Evolutionary conservation across 2,888 invertebrate genomes (phyloP), one percentile per base, ranked within the genome.

Genomic region (Clistopyga incitator): DNA sequence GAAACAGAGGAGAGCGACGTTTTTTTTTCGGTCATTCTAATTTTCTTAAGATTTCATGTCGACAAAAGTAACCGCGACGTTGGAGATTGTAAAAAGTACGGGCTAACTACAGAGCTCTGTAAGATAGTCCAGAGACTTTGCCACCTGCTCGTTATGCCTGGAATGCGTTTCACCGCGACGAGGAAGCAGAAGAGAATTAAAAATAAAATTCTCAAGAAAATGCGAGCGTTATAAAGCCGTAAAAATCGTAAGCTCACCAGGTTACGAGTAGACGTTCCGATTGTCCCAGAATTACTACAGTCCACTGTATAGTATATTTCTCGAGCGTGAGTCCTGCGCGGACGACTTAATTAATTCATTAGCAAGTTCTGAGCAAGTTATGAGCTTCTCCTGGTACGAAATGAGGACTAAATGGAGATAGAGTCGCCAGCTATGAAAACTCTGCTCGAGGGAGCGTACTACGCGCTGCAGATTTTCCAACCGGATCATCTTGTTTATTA

Each of bases 301-400:
- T n/a, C 1, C 42, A n/a, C 38, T n/a, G 18, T 61, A 34, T 8
- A 61, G 29, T 47, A 29, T 34, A 47, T n/a, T 47, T 8, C 20
- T 34, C 42, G 8, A 34, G 4, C 29, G 11, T 34, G 68, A 70
- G 47, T 25, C 38, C 59, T 8, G 20, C 15, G 13, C 20, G 52
- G 20, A 70, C 34, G 34, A 50, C 50, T 70, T 70, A 78, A 78
- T 70, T 70, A 61, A 78, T 68, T 77, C 34, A 77, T 70, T 78
- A 78, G 25, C 78, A 20, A 70, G 70, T 78, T 78, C 59, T 38
- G 23, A 34, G 20, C 13, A 23, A 70, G 70, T 61, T 78, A 61
- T 38, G 50, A 61, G 47, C 67, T 47, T n/a, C 38, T 25, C 10
- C 68, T 18, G 47, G 59, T 15, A 34, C 34, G 50, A 11, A 70